A percentile compares a stretch with the other conserved stretches of the same genome.
Evolutionary conservation across 2,113 vertebrate species (phyloP).

Genomic region (Aegotheles bennettii): DNA sequence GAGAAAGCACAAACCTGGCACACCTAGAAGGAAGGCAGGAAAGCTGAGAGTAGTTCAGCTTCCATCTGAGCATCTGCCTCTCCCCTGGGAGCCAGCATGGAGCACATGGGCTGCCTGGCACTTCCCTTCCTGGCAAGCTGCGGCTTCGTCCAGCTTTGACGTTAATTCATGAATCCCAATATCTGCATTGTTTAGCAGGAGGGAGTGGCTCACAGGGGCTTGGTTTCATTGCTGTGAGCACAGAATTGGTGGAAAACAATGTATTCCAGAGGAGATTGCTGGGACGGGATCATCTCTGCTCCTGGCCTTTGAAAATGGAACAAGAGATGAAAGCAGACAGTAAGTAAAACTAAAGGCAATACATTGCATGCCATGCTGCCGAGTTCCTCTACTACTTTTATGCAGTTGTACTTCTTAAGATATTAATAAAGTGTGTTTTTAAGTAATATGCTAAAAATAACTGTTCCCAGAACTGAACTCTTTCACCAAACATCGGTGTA

Average conservation of each 20-base stretch:
- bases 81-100: not conserved
- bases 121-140: not conserved
- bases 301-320: slow-evolving; percentile 17
- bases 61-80: not conserved
- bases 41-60: no score
- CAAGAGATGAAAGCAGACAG: not conserved
- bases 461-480: not conserved
- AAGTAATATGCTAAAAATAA: not conserved
- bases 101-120: not conserved
- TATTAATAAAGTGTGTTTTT: not conserved
- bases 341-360: slow-evolving; percentile 4
- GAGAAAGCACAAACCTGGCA: no score
- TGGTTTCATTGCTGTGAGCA: not conserved
- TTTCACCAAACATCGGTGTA: rapidly evolving
- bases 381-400: not conserved
- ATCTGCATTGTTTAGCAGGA: not conserved
- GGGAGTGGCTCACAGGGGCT: slow-evolving; percentile 4
- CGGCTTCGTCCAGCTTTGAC: not conserved
- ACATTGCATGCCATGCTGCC: not conserved
- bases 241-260: not conserved
- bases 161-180: not conserved
- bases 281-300: not conserved
- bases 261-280: not conserved
- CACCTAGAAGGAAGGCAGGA: no score
- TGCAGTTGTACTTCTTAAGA: not conserved